Evolutionary conservation across 2,797 vertebrate genomes (phyloP).

Genomic region (Nyctibius grandis): DNA sequence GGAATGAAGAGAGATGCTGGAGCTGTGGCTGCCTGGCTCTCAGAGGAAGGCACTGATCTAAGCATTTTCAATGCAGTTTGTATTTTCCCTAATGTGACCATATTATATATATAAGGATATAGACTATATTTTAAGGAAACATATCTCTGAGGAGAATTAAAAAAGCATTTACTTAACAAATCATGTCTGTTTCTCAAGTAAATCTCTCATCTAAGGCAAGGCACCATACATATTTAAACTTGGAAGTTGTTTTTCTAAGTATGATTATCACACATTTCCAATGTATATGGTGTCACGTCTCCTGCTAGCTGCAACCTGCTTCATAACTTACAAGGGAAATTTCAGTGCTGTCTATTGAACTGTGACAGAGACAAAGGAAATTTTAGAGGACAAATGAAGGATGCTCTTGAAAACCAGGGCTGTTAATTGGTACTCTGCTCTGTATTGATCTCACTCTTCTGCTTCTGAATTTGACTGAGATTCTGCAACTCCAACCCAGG

Average conservation of each 20-base stretch:
- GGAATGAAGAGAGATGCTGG: neutral
- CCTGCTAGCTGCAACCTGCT: neutral
- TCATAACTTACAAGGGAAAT: neutral
- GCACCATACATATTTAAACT: neutral
- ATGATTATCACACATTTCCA: neutral
- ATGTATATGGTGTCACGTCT: neutral
- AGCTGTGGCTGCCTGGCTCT: neutral
- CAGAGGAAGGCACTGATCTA: neutral
- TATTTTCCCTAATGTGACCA: neutral
- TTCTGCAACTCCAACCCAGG: neutral
- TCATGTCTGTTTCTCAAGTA: neutral
- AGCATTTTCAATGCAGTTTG: neutral
- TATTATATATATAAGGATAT: neutral
- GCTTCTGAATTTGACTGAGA: constrained; percentile 2
- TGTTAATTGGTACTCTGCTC: constrained; percentile 5
- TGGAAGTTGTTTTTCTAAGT: neutral
- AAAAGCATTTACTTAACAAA: constrained; percentile 16
- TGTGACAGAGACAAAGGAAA: constrained; percentile 35
- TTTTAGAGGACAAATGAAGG: constrained; percentile 48
- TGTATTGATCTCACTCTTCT: constrained; percentile 8
- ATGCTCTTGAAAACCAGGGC: neutral
- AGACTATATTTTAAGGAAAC: neutral
- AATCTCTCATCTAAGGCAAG: neutral
- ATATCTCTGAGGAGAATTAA: neutral
- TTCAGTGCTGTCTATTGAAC: neutral